These are phyloP conservation scores for roundworm (Caenorhabditis elegans) DNA, from an alignment of 1,140 invertebrate genomes.

Conservation along the genomic window WBcel235 BX284605.5:5998001-5998500, in stretches of 20 bases:
- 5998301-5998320: no score
- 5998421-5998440: neutral
- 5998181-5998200: neutral
- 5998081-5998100: neutral
- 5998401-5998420: neutral
- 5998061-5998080: neutral
- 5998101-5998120: no score
- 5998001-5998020: conserved; percentile 1
- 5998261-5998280: no score
- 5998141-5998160: no score
- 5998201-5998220: neutral
- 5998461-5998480: neutral
- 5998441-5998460: neutral
- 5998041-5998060: neutral
- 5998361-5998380: neutral
- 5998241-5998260: neutral
- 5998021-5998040: neutral
- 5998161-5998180: conserved; percentile 5
- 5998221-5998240: neutral
- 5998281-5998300: no score
- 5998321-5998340: neutral
- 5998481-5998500: neutral
- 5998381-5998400: neutral
- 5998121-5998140: no score
- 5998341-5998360: neutral